These are phyloP conservation scores for Drosophila santomea DNA, from an alignment of 1,140 invertebrate species.

Conservation along the genomic window DNA sequence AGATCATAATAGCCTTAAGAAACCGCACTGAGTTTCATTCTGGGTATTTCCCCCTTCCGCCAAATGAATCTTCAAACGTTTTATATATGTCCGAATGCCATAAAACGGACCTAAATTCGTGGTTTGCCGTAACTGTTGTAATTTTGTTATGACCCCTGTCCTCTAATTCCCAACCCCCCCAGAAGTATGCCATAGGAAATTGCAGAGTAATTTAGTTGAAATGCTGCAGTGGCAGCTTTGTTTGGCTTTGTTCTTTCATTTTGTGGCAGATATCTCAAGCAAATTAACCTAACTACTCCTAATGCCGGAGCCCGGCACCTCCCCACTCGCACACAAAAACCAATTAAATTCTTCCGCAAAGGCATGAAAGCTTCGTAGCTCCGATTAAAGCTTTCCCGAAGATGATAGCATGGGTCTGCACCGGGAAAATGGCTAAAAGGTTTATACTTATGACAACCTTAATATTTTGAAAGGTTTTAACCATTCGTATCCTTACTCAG, in stretches of 20 bases:
- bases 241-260: conserved; percentile 48
- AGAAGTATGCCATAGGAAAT: conserved; percentile 31
- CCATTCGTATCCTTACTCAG: no score
- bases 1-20: conserved; percentile 6
- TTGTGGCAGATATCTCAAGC: conserved; percentile 54
- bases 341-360: conserved; percentile 60
- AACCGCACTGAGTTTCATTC: conserved; percentile 18
- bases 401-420: not conserved
- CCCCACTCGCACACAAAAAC: conserved; percentile 35
- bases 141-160: conserved; percentile 36
- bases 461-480: no score
- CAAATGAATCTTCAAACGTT: conserved; percentile 46
- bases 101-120: conserved; percentile 39
- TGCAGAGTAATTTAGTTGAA: conserved; percentile 42
- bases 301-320: conserved; percentile 23
- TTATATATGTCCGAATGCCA: conserved; percentile 43
- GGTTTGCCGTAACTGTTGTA: conserved; percentile 35
- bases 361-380: conserved; percentile 53
- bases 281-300: conserved; percentile 61
- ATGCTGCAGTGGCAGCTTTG: conserved; percentile 28
- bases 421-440: not conserved
- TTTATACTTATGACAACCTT: not conserved
- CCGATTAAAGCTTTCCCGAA: conserved; percentile 41
- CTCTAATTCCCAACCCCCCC: conserved; percentile 12
- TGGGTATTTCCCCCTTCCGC: conserved; percentile 9